phyloP scores from a whole-genome alignment of 2,113 vertebrate species.

The Trinectes maculatus region DNA sequence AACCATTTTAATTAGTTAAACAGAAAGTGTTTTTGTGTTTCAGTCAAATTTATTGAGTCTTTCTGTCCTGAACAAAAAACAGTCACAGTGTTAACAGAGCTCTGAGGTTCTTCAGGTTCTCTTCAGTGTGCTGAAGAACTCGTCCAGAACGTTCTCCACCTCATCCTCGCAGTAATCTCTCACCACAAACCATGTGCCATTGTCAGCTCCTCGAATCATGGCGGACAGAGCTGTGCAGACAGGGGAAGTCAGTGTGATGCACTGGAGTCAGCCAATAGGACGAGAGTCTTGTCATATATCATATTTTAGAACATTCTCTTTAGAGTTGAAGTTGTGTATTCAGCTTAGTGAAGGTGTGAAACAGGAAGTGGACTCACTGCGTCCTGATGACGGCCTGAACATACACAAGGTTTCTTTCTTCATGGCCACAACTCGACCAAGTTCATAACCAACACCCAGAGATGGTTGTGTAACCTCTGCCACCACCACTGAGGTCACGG shows the following conservation, averaged over 20 bases:
- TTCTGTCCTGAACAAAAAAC: neutral
- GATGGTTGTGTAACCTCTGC: conserved; percentile 72
- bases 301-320: too few species aligned
- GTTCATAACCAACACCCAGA: conserved; percentile 71
- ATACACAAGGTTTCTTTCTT: conserved; percentile 64
- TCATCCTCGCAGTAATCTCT: conserved; percentile 58
- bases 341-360: neutral
- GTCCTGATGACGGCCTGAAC: conserved; percentile 62
- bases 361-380: conserved; percentile 51
- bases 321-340: too few species aligned
- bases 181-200: conserved; percentile 34
- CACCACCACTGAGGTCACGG: conserved; percentile 45
- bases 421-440: conserved; percentile 56
- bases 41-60: neutral
- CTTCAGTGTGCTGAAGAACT: conserved; percentile 45
- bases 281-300: neutral
- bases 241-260: neutral
- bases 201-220: conserved; percentile 67
- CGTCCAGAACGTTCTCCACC: conserved; percentile 49
- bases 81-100: too few species aligned
- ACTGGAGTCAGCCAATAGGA: neutral
- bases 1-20: too few species aligned
- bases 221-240: conserved; percentile 63
- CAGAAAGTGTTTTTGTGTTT: too few species aligned
- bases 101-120: conserved; percentile 3